phyloP scores from a whole-genome alignment of 64 coral and sea anemone species.

The Pocillopora damicornis region DNA sequence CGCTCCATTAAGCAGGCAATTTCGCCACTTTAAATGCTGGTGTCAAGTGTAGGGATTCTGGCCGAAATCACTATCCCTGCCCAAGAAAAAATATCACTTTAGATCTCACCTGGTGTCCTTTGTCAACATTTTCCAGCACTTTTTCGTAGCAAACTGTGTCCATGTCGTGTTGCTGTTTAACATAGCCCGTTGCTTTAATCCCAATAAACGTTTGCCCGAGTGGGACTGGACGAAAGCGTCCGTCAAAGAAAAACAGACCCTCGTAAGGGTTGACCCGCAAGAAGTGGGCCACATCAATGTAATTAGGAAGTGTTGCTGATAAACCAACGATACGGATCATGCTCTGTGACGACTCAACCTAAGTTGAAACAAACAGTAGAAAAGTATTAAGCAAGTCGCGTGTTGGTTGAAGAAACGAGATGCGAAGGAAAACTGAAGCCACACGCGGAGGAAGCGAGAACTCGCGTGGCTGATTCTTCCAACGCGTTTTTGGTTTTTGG shows the following conservation, averaged over 20 bases:
- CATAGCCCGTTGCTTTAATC: conserved; percentile 63
- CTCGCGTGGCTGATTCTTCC: neutral
- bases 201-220: conserved; percentile 96
- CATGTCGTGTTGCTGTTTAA: conserved; percentile 81
- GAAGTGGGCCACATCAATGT: conserved; percentile 84
- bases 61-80: too few relatives aligned
- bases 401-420: neutral
- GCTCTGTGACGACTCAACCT: conserved; percentile 92
- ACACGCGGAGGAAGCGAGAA: too few relatives aligned
- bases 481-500: neutral
- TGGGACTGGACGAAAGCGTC: conserved; percentile 85
- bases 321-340: conserved; percentile 98
- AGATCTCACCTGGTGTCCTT: conserved; percentile 83
- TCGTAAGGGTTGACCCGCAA: conserved; percentile 74
- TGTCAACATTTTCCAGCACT: conserved; percentile 82
- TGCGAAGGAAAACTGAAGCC: neutral
- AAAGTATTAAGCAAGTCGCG: neutral
- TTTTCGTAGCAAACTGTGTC: conserved; percentile 95
- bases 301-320: conserved; percentile 97
- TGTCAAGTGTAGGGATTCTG: too few relatives aligned
- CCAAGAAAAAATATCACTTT: neutral
- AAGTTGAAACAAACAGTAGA: neutral
- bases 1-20: too few relatives aligned
- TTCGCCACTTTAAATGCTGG: too few relatives aligned
- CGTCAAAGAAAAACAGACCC: conserved; percentile 95